Conservation (phyloP, 1,140 invertebrate genomes). For the Caenorhabditis remanei region DNA sequence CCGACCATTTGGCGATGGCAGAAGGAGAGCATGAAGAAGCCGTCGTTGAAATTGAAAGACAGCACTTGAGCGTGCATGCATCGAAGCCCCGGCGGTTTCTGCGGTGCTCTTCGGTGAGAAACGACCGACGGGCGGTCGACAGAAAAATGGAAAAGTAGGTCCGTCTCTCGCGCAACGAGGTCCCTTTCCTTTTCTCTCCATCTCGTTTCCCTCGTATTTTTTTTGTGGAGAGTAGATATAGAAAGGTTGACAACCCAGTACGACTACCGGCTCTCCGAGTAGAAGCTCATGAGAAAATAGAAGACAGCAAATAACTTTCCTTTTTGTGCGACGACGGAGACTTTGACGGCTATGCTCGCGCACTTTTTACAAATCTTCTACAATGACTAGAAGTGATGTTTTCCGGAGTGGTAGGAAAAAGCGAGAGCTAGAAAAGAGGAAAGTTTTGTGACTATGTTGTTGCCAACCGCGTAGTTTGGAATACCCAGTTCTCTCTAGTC, state of each 20-base stretch:
- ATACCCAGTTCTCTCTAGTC: neutral
- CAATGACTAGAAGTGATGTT: neutral
- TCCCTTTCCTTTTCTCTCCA: neutral
- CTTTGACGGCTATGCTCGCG: neutral
- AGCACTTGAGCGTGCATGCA: conserved; percentile 52
- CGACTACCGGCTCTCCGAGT: conserved; percentile 15
- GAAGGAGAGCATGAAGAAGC: conserved; percentile 41
- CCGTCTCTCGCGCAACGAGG: conserved; percentile 49
- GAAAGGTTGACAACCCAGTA: conserved; percentile 38
- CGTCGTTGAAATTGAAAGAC: conserved; percentile 51
- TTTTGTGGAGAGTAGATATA: conserved; percentile 6
- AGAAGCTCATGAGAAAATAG: neutral
- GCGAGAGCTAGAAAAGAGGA: neutral
- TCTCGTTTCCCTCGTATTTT: neutral
- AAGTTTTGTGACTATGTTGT: conserved; percentile 18
- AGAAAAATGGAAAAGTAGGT: conserved; percentile 45
- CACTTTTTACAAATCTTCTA: neutral
- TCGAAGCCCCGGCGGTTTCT: conserved; percentile 41
- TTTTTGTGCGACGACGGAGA: neutral
- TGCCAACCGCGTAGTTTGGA: neutral
- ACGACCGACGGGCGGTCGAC: conserved; percentile 42
- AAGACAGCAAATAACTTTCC: conserved; percentile 11
- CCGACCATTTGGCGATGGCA: conserved; percentile 27
- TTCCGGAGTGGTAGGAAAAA: neutral
- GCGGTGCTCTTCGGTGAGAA: conserved; percentile 53